Percentiles rank a stretch among this genome's conserved stretches.
phyloP scores from a whole-genome alignment of 2,888 invertebrate species.

The Xylocampa areola region DNA sequence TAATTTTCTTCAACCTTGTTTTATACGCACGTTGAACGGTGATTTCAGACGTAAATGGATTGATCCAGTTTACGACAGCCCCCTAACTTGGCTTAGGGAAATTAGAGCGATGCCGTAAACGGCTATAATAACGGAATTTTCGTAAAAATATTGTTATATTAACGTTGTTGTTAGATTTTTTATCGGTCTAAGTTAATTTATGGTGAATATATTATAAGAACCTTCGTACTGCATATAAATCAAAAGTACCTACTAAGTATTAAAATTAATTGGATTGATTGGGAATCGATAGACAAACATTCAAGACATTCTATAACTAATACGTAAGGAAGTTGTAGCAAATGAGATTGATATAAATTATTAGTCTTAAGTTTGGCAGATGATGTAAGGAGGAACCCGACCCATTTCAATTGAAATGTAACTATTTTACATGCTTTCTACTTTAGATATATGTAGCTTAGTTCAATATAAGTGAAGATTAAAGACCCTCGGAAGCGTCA shows the following conservation, averaged over 20 bases:
- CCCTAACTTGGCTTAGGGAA: slow-evolving; percentile 42
- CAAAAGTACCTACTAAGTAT: too few species aligned
- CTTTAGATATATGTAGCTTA: slow-evolving; percentile 51
- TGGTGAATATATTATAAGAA: too few species aligned
- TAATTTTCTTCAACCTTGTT: slow-evolving; percentile 82
- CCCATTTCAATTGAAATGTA: slow-evolving; percentile 2
- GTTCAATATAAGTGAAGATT: slow-evolving; percentile 72
- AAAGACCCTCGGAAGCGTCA: slow-evolving; percentile 71
- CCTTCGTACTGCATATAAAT: too few species aligned
- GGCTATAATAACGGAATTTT: slow-evolving; percentile 22
- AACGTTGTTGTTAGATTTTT: slow-evolving; percentile 1
- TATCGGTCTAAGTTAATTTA: too few species aligned
- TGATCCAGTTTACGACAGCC: slow-evolving; percentile 74
- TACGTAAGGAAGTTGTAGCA: slow-evolving; percentile 17
- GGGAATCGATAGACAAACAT: too few species aligned
- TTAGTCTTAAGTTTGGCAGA: slow-evolving; percentile 14
- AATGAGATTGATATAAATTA: slow-evolving; percentile 27
- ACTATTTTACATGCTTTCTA: slow-evolving; percentile 36
- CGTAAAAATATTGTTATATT: slow-evolving; percentile 18
- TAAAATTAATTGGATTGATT: too few species aligned
- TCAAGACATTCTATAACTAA: too few species aligned
- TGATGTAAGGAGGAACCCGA: slow-evolving; percentile 2
- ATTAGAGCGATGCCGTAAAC: slow-evolving; percentile 50
- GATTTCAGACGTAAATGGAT: slow-evolving; percentile 76
- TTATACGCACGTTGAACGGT: slow-evolving; percentile 75